phyloP scores from a whole-genome alignment of 2,888 invertebrate genomes.

The Coelinius sp. region DNA sequence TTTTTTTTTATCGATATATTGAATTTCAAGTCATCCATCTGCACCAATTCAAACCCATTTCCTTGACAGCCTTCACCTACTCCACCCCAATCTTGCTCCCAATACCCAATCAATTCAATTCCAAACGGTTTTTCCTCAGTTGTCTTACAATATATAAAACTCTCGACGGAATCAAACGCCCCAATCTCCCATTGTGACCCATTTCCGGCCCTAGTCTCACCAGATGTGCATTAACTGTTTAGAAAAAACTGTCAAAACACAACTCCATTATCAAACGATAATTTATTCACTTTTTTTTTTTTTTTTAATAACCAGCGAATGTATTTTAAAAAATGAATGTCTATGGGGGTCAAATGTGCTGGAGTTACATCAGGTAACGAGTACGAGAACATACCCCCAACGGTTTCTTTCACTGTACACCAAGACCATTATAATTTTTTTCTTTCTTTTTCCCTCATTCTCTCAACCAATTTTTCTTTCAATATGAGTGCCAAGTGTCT shows the following conservation, averaged over 20 bases:
- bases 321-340: slow-evolving; percentile 8
- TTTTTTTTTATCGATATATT: too few relatives aligned
- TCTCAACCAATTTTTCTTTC: slow-evolving; percentile 22
- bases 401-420: neutral
- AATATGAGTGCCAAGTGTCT: slow-evolving; percentile 15
- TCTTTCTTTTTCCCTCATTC: slow-evolving; percentile 26
- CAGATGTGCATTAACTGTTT: slow-evolving; percentile 38
- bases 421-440: slow-evolving; percentile 28
- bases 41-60: neutral
- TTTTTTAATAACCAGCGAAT: neutral
- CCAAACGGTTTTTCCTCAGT: slow-evolving; percentile 15
- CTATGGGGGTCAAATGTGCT: neutral
- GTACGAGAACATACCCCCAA: slow-evolving; percentile 15
- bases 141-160: slow-evolving; percentile 6
- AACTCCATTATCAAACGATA: neutral
- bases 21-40: slow-evolving; percentile 4
- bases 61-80: neutral
- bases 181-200: neutral
- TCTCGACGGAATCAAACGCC: slow-evolving; percentile 5
- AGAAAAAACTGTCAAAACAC: neutral
- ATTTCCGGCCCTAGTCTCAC: slow-evolving; percentile 44
- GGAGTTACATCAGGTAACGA: slow-evolving; percentile 23
- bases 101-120: slow-evolving; percentile 17
- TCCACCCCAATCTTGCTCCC: neutral
- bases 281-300: slow-evolving; percentile 16